Evolutionary conservation across 2,797 vertebrate genomes (phyloP).

Genomic region (Odontamblyopus rebecca): DNA sequence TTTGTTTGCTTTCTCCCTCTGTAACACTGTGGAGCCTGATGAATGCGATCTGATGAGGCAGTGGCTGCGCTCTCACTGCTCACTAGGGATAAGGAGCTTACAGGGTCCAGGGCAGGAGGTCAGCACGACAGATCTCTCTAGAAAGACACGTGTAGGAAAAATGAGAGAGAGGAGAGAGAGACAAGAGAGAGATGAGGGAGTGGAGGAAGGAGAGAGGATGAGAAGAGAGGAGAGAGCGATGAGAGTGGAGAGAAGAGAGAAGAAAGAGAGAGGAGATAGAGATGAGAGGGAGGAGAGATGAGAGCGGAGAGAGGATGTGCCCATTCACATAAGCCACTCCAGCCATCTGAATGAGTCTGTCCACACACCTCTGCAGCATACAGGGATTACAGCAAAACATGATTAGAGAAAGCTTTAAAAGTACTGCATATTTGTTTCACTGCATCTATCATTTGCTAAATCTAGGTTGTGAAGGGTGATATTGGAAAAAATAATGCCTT

Average conservation of each 20-base stretch:
- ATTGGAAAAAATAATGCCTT: background rate
- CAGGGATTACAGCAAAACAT: conserved; percentile 4
- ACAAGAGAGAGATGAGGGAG: too few species aligned
- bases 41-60: conserved; percentile 37
- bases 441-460: background rate
- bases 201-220: background rate
- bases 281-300: too few species aligned
- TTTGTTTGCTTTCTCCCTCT: conserved; percentile 30
- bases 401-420: conserved; percentile 1
- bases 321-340: conserved; percentile 27
- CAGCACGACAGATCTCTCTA: conserved; percentile 63
- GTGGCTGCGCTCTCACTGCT: conserved; percentile 56
- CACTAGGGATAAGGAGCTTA: conserved; percentile 70
- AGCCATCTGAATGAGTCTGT: conserved; percentile 13
- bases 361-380: background rate
- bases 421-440: background rate
- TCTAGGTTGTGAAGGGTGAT: too few species aligned
- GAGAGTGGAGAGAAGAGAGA: too few species aligned
- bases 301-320: background rate
- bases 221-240: too few species aligned
- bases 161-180: conserved; percentile 5
- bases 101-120: conserved; percentile 51
- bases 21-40: conserved; percentile 34
- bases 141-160: conserved; percentile 42
- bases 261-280: too few species aligned